phyloP scores from a whole-genome alignment of 2,797 vertebrate genomes.

The Pseudomugil gertrudae region DNA sequence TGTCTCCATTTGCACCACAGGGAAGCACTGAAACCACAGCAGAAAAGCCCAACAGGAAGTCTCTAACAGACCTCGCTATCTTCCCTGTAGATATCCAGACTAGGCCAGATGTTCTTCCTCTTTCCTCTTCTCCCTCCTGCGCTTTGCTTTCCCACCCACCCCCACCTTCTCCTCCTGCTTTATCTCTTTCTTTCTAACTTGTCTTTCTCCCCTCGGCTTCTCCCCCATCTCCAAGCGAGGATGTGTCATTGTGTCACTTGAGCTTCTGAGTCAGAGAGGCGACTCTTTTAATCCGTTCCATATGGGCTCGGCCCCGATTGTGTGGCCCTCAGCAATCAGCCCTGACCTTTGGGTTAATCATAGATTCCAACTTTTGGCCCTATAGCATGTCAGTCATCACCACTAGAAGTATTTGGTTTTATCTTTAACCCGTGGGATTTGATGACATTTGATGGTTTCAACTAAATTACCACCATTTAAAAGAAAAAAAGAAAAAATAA shows the following conservation, averaged over 20 bases:
- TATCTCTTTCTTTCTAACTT: conserved; percentile 27
- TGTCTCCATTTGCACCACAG: conserved; percentile 74
- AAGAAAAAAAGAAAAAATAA: neutral
- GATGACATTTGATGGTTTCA: conserved; percentile 12
- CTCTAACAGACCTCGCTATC: conserved; percentile 65
- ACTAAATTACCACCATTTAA: neutral
- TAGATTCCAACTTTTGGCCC: conserved; percentile 20
- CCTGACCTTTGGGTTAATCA: conserved; percentile 62
- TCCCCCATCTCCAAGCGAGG: conserved; percentile 10
- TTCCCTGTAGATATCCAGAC: conserved; percentile 60
- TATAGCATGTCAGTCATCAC: conserved; percentile 15
- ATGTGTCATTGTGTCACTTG: conserved; percentile 53
- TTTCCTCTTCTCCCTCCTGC: conserved; percentile 30
- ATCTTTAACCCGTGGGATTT: conserved; percentile 23
- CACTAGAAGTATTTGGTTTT: conserved; percentile 34
- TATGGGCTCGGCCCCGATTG: conserved; percentile 53
- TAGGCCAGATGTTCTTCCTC: conserved; percentile 76
- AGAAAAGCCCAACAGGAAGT: conserved; percentile 76
- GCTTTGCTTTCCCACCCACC: conserved; percentile 24
- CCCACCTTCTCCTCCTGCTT: neutral
- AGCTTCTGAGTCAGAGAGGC: conserved; percentile 58
- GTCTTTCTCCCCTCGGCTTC: conserved; percentile 11
- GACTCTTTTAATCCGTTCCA: conserved; percentile 69
- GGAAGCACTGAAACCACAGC: conserved; percentile 63
- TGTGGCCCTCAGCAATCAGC: conserved; percentile 55